Conservation (phyloP, 2,797 vertebrate genomes). For the Trichosurus vulpecula region DNA sequence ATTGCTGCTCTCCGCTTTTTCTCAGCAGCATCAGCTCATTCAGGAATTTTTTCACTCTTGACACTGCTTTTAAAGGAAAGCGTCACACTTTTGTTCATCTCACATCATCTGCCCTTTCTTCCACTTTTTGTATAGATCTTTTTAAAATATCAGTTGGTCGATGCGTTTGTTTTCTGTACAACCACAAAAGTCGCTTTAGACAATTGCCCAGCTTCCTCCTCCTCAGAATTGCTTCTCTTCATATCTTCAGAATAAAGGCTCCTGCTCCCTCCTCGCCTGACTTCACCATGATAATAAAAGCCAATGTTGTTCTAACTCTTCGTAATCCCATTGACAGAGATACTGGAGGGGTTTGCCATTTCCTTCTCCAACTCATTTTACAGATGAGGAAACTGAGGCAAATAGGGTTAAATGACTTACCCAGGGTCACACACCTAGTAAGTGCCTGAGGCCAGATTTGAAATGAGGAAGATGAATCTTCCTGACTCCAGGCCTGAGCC, state of each 20-base stretch:
- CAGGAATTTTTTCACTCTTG: neutral
- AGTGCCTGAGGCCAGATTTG: too few species aligned
- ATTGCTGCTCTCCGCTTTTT: neutral
- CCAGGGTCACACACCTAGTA: too few species aligned
- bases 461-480: too few species aligned
- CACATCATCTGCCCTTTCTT: neutral
- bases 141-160: neutral
- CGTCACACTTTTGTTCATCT: neutral
- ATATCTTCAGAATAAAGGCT: neutral
- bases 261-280: neutral
- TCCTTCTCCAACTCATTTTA: too few species aligned
- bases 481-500: too few species aligned
- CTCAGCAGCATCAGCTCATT: neutral
- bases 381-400: too few species aligned
- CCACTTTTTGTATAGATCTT: neutral
- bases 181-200: neutral
- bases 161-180: neutral
- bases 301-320: neutral
- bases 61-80: neutral
- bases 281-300: neutral
- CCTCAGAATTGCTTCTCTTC: neutral
- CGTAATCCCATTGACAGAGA: too few species aligned
- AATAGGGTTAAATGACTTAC: too few species aligned
- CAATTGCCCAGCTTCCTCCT: neutral
- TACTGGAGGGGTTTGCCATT: too few species aligned